Percentiles rank a stretch among this genome's conserved stretches.
Evolutionary conservation across 1,140 invertebrate species (phyloP).

Genomic region (Geopemphigus sp.): DNA sequence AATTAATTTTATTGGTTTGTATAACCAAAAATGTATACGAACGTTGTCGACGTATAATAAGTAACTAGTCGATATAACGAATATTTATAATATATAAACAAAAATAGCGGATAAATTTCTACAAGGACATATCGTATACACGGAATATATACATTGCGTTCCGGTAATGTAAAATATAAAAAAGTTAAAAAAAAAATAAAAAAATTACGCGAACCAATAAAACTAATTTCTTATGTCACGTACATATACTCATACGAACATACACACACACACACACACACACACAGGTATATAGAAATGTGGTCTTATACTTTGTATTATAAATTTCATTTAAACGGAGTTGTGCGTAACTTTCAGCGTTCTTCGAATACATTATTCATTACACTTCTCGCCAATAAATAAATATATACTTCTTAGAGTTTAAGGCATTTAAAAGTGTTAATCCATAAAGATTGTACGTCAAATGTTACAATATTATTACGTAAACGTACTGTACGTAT

Average conservation of each 20-base stretch:
- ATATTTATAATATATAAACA: background rate
- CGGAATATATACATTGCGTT: background rate
- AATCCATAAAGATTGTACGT: no score
- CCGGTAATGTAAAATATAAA: background rate
- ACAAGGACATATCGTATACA: background rate
- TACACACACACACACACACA: no score
- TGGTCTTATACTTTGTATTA: background rate
- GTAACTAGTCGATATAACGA: background rate
- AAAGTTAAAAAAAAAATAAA: background rate
- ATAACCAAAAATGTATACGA: no score
- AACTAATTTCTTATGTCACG: conserved; percentile 25
- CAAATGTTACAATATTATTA: background rate
- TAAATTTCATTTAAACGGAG: background rate
- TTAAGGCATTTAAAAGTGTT: no score
- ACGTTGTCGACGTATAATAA: background rate
- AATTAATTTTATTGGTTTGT: no score
- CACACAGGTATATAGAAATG: no score
- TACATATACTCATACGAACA: background rate
- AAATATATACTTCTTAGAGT: no score
- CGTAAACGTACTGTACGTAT: background rate
- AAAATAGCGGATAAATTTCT: background rate
- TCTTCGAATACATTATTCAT: no score
- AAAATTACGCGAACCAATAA: conserved; percentile 9
- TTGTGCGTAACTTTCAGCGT: no score
- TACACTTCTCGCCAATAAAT: no score